phyloP scores from a whole-genome alignment of 2,888 invertebrate species.

The Morpho deidamia region DNA sequence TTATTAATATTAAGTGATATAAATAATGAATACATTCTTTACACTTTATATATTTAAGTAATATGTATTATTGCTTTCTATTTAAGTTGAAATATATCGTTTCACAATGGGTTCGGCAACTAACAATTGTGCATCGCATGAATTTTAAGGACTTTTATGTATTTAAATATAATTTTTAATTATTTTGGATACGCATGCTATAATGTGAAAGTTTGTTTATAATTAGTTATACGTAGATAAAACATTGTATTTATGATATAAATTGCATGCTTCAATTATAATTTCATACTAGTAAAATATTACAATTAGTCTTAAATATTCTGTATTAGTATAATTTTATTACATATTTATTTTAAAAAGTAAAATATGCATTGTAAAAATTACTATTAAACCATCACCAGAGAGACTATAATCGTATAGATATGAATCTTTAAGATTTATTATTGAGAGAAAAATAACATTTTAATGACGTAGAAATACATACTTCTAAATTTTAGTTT shows the following conservation, averaged over 20 bases:
- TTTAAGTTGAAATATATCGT: background rate
- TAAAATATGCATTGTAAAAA: too few species aligned
- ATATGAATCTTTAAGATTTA: too few species aligned
- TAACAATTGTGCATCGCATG: conserved; percentile 19
- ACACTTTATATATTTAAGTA: conserved; percentile 13
- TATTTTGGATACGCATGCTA: background rate
- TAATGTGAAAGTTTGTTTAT: background rate
- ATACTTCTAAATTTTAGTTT: too few species aligned
- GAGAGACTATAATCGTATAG: too few species aligned
- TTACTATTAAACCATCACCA: too few species aligned
- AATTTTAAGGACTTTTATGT: conserved; percentile 1
- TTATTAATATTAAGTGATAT: background rate
- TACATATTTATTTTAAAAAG: too few species aligned
- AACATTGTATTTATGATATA: background rate
- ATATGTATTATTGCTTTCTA: background rate
- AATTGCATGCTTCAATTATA: background rate
- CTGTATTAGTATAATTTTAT: too few species aligned
- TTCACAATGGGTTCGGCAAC: conserved; percentile 11
- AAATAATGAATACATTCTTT: conserved; percentile 66
- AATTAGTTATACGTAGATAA: background rate
- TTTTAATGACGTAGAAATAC: too few species aligned
- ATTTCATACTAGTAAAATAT: too few species aligned
- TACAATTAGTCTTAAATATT: too few species aligned
- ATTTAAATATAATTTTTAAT: conserved; percentile 4
- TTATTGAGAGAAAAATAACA: too few species aligned